These are phyloP conservation scores for Oscheius sp. DNA, from an alignment of 2,888 invertebrate genomes.

Conservation along the genomic window DNA sequence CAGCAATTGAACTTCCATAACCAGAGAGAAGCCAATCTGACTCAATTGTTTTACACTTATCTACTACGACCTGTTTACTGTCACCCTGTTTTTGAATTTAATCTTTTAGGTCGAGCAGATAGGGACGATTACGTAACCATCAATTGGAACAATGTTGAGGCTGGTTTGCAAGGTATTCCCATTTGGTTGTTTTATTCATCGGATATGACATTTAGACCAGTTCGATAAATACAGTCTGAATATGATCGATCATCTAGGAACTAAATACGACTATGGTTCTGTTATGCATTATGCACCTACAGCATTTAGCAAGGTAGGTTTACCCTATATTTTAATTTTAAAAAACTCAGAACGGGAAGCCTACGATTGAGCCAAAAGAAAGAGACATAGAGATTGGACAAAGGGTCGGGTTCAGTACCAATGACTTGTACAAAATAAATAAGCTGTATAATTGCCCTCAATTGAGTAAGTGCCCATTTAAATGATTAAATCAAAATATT, in stretches of 20 bases:
- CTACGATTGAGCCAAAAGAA: slow-evolving; percentile 68
- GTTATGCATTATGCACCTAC: slow-evolving; percentile 76
- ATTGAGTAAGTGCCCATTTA: not conserved
- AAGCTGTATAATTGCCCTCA: slow-evolving; percentile 72
- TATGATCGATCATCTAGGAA: slow-evolving; percentile 73
- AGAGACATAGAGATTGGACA: slow-evolving; percentile 69
- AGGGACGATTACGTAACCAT: slow-evolving; percentile 73
- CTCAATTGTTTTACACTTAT: not conserved
- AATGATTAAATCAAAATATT: not conserved
- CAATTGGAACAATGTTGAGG: slow-evolving; percentile 70
- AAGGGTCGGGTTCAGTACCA: slow-evolving; percentile 70
- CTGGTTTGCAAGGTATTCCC: slow-evolving; percentile 64
- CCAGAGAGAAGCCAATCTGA: no score
- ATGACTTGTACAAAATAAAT: slow-evolving; percentile 73
- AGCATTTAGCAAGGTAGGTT: slow-evolving; percentile 75
- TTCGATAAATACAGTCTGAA: slow-evolving; percentile 71
- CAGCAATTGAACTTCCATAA: no score
- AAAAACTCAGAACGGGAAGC: slow-evolving; percentile 63
- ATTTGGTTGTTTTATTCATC: not conserved
- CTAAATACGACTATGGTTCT: slow-evolving; percentile 75
- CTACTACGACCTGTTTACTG: not conserved
- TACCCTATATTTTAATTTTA: no score
- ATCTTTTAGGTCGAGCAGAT: slow-evolving; percentile 67
- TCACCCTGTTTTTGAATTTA: not conserved
- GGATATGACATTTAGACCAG: slow-evolving; percentile 57